Evolutionary conservation across 2,113 vertebrate genomes (phyloP).

Genomic region (Crotalus horridus): DNA sequence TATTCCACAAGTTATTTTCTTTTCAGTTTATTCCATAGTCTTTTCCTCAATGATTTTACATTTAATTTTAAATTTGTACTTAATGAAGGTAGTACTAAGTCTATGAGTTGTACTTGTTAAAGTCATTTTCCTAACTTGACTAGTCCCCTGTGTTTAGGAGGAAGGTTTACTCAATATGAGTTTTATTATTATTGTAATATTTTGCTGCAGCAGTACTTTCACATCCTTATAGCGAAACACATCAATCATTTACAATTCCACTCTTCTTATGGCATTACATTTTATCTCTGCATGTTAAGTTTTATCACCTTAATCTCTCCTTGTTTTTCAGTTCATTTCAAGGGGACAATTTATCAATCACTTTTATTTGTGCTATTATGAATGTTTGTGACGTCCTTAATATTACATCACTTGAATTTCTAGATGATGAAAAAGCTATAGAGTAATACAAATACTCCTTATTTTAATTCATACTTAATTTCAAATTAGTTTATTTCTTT

Average conservation of each 20-base stretch:
- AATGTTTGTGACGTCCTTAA: not conserved
- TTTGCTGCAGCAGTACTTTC: slow-evolving; percentile 27
- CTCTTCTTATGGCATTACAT: not conserved
- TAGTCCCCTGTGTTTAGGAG: not conserved
- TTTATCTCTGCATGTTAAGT: slow-evolving; percentile 14
- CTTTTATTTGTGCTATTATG: slow-evolving; percentile 9
- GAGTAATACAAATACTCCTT: not conserved
- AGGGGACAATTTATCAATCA: slow-evolving; percentile 31
- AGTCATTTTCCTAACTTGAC: not conserved
- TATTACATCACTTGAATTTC: slow-evolving; percentile 7
- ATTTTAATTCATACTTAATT: slow-evolving; percentile 8
- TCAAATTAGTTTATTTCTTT: not conserved
- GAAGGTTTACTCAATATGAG: not conserved
- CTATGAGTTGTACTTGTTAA: slow-evolving; percentile 37
- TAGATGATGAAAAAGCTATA: not conserved
- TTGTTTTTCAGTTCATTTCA: slow-evolving; percentile 23
- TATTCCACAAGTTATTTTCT: not conserved
- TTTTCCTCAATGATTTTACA: slow-evolving; percentile 10
- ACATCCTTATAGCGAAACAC: slow-evolving; percentile 9
- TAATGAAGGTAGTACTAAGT: slow-evolving; percentile 3
- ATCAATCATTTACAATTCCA: slow-evolving; percentile 31
- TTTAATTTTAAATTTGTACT: slow-evolving; percentile 2
- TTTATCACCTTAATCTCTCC: slow-evolving; percentile 43
- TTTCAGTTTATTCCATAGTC: not conserved
- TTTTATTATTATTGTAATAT: not conserved